Base-by-base conservation (phyloP, 2,113 vertebrate genomes). In the Cryptomyrus ogoouensis region DNA sequence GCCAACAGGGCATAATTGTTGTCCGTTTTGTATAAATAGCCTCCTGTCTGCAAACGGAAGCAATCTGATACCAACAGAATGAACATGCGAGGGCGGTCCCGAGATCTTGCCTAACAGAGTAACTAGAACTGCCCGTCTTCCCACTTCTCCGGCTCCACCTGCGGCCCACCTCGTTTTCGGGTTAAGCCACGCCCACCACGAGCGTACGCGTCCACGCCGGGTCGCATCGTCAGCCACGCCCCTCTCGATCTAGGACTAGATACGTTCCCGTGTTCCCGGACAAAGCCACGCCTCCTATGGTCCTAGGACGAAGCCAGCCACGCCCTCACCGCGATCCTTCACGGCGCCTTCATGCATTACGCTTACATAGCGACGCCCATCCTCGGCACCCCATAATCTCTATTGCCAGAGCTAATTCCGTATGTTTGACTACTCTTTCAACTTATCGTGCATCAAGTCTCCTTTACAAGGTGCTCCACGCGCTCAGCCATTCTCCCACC, bases 301-400 rank as follows among this genome's bases (percentile, higher is more conserved):
- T 77, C 70, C 70, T 77, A 13, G 70, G 70, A 35, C 24, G 70
- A 77, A 77, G 31, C 70, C 70, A 35, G 70, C 12, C 70, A 39
- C 74, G 27, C 74, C 74, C 83, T 85, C 83, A n/a, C 91, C 93
- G 91, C 91, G 89, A 89, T 35, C 47, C 91, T 49, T 88, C 92
- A 87, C 90, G 53, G 89, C 83, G 88, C 83, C 90, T 31, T n/a
- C 52, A 42, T 87, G 89, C 88, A 39, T 15, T 85, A 91, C 88
- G 83, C 66, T 84, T 52, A 53, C 85, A 91, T 42, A 88, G 19
- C 31, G 21, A 58, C 31, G 39, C 53, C 53, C 70, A 24, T 58
- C 44, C 39, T 52, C 39, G n/a, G 47, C 35, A 83, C 21, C 58
- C 66, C 88, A 87, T 89, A 77, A 85, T 91, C 83, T 87, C 85